Conservation (phyloP, 1,140 invertebrate genomes). For the Ridgeia piscesae region DNA sequence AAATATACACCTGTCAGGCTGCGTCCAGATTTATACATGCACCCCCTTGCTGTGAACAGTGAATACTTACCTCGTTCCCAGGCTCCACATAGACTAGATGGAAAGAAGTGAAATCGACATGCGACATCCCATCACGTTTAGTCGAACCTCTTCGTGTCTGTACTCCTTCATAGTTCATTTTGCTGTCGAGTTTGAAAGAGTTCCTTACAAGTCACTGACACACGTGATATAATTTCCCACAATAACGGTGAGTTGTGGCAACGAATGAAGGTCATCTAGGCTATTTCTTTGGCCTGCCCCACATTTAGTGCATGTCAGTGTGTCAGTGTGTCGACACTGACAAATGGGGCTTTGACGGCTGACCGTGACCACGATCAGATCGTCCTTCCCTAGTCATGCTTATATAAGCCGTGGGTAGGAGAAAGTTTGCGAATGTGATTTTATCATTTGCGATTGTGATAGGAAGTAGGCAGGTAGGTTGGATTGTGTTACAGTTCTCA, state of each 20-base stretch:
- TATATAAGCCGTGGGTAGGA: background rate
- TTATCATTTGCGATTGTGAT: background rate
- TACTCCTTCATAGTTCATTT: background rate
- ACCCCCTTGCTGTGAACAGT: background rate
- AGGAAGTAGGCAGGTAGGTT: background rate
- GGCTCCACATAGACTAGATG: background rate
- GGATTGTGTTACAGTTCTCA: background rate
- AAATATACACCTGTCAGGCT: background rate
- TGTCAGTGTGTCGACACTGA: background rate
- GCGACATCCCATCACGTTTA: background rate
- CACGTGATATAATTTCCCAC: background rate
- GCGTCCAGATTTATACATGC: background rate
- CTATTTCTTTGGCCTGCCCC: background rate
- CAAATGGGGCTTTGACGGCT: background rate
- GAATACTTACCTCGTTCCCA: background rate
- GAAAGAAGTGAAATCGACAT: background rate
- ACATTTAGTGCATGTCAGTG: background rate
- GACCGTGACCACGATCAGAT: background rate
- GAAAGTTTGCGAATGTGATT: background rate
- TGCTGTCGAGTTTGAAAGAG: background rate
- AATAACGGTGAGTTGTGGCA: background rate
- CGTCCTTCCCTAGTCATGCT: background rate
- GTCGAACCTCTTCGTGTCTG: background rate
- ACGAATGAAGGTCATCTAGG: background rate
- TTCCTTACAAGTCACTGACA: background rate